A percentile compares a stretch with the other conserved stretches of the same genome.
Conservation (phyloP, 2,797 vertebrate species). For the Garrulus glandarius region DNA sequence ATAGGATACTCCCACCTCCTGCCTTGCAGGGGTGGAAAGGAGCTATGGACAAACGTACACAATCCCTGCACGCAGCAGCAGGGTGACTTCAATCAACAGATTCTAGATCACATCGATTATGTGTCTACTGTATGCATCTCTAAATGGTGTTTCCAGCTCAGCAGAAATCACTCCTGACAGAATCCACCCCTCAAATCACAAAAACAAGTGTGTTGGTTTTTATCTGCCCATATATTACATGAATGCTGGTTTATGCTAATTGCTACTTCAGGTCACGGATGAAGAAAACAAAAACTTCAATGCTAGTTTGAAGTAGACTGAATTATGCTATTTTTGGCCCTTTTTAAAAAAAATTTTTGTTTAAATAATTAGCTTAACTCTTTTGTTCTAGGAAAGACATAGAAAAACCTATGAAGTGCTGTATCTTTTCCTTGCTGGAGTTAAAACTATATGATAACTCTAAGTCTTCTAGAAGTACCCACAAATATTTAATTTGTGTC, state of each 20-base stretch:
- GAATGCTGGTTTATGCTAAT: background rate
- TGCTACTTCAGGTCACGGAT: background rate
- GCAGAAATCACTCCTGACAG: background rate
- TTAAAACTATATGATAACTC: background rate
- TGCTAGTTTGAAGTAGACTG: background rate
- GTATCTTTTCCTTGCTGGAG: background rate
- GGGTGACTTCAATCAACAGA: background rate
- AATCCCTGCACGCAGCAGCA: background rate
- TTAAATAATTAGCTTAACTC: background rate
- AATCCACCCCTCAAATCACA: background rate
- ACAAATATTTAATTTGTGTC: background rate
- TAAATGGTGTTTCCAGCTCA: background rate
- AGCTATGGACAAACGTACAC: background rate
- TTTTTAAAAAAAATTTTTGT: too few relatives aligned
- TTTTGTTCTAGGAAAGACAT: background rate
- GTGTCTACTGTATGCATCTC: background rate
- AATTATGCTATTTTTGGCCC: background rate
- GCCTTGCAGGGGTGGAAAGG: background rate
- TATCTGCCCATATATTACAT: background rate
- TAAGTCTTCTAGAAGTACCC: background rate
- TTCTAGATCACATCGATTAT: background rate
- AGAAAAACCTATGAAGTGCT: background rate
- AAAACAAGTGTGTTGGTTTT: background rate
- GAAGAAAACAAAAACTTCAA: background rate
- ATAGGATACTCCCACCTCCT: background rate